phyloP scores from a whole-genome alignment of 1,140 invertebrate genomes.

The Antheraea pernyi region DNA sequence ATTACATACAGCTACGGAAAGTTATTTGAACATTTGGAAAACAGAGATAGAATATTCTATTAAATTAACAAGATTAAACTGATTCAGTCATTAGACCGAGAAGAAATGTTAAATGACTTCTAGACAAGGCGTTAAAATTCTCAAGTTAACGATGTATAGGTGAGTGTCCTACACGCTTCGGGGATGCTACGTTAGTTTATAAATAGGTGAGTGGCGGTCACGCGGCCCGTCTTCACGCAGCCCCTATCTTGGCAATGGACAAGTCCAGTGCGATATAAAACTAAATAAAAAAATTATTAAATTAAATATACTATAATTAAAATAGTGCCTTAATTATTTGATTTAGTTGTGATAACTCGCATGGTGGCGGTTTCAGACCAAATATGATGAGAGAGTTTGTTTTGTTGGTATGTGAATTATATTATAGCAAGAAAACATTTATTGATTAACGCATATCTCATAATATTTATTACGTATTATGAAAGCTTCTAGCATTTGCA shows the following conservation, averaged over 20 bases:
- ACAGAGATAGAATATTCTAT: no score
- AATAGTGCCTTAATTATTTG: conserved; percentile 9
- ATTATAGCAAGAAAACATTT: not conserved
- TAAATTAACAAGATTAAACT: no score
- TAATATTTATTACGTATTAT: no score
- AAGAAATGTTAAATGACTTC: not conserved
- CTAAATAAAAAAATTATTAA: conserved; percentile 10
- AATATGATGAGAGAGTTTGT: conserved; percentile 55
- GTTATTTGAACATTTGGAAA: no score
- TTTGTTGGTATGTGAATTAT: conserved; percentile 45
- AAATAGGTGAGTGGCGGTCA: conserved; percentile 65
- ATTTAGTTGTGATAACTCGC: conserved; percentile 18
- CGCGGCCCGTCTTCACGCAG: conserved; percentile 52
- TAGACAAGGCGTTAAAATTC: conserved; percentile 7
- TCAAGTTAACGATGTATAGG: conserved; percentile 17
- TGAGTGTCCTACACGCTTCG: conserved; percentile 26
- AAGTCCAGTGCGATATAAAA: conserved; percentile 38
- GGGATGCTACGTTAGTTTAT: conserved; percentile 62
- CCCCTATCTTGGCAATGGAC: conserved; percentile 70
- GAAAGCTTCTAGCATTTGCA: no score
- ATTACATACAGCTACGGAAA: no score
- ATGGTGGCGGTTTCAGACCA: conserved; percentile 41
- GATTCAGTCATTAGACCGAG: not conserved
- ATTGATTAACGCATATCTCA: no score
- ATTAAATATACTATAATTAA: not conserved